Evolutionary conservation across 2,797 vertebrate species (phyloP).

Genomic region (Sebastes itinus): DNA sequence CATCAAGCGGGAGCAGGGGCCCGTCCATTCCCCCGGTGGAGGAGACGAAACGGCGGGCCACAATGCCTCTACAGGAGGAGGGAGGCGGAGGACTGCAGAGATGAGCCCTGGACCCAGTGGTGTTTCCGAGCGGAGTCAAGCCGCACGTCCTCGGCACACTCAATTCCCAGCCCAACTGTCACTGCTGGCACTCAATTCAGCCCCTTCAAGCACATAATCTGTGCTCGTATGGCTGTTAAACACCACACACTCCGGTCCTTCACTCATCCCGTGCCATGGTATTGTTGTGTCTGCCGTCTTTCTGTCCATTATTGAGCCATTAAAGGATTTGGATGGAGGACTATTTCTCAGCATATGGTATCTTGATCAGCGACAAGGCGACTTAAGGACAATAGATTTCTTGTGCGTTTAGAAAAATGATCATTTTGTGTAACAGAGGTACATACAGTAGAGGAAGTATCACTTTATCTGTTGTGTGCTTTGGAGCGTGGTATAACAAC

Average conservation of each 20-base stretch:
- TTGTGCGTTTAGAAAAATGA: conserved; percentile 36
- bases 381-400: conserved; percentile 49
- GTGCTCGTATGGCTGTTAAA: conserved; percentile 84
- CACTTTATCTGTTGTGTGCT: neutral
- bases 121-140: conserved; percentile 77
- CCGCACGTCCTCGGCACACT: conserved; percentile 73
- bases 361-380: conserved; percentile 71
- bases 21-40: conserved; percentile 71
- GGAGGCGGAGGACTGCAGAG: conserved; percentile 70
- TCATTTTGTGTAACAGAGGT: conserved; percentile 8
- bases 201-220: conserved; percentile 86
- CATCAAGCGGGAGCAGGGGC: conserved; percentile 77
- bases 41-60: conserved; percentile 71
- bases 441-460: conserved; percentile 1
- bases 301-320: conserved; percentile 71
- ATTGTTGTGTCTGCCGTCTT: conserved; percentile 72
- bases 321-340: conserved; percentile 70
- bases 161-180: conserved; percentile 90
- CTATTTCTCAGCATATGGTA: conserved; percentile 68
- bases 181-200: conserved; percentile 82
- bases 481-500: neutral
- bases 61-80: conserved; percentile 67
- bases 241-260: conserved; percentile 71
- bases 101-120: conserved; percentile 78
- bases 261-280: conserved; percentile 73